phyloP scores from a whole-genome alignment of 2,888 invertebrate genomes.

The Serrognathus titanus region DNA sequence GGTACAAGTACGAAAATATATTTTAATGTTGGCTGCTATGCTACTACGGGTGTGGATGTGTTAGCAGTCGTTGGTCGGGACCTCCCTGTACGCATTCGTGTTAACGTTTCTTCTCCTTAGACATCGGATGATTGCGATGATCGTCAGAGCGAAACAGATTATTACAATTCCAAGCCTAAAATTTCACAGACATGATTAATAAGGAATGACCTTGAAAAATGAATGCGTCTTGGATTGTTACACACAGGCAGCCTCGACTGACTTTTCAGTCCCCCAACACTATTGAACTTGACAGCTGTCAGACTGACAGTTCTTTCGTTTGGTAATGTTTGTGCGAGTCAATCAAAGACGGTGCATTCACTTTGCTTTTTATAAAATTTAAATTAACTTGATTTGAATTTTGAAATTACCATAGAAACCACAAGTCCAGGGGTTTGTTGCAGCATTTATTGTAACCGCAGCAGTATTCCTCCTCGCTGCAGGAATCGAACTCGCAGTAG shows the following conservation, averaged over 20 bases:
- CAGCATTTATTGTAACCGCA: constrained; percentile 45
- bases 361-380: no score
- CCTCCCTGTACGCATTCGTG: constrained; percentile 2
- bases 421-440: constrained; percentile 34
- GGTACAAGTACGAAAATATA: background rate
- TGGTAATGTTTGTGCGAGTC: no score
- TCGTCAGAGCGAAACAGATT: constrained; percentile 31
- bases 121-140: constrained; percentile 17
- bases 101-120: background rate
- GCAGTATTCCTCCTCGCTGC: constrained; percentile 38
- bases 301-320: no score
- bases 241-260: no score
- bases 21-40: background rate
- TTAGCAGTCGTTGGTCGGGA: constrained; percentile 9
- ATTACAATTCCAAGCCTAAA: constrained; percentile 36
- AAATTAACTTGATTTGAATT: background rate
- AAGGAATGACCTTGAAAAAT: background rate
- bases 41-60: background rate
- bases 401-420: constrained; percentile 41
- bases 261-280: no score
- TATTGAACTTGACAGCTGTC: no score
- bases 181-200: background rate
- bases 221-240: no score
- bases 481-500: constrained; percentile 42
- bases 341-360: background rate